Conservation (phyloP, 2,113 vertebrate species). For the Seriola aureovittata region DNA sequence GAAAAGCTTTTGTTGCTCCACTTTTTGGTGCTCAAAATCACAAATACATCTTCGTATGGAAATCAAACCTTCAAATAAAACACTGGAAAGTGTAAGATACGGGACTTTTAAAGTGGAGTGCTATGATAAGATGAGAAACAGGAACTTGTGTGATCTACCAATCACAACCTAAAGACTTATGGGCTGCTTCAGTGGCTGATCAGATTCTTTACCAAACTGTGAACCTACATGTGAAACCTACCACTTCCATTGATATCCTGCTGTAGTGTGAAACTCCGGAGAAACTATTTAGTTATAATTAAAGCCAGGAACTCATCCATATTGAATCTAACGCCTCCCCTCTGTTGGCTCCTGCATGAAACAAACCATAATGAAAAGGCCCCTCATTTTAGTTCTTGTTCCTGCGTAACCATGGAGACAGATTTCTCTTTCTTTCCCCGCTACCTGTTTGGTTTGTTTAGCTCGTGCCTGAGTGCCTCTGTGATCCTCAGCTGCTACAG, state of each 20-base stretch:
- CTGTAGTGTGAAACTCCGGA: neutral
- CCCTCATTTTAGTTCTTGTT: conserved; percentile 46
- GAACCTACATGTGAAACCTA: neutral
- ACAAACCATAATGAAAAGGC: conserved; percentile 29
- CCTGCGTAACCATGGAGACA: conserved; percentile 71
- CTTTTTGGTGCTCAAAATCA: too few species aligned
- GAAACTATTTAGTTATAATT: conserved; percentile 16
- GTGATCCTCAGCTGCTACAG: conserved; percentile 71
- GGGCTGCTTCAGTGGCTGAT: neutral
- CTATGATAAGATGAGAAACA: neutral
- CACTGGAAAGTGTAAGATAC: too few species aligned
- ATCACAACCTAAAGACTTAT: neutral
- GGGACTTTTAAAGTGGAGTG: too few species aligned
- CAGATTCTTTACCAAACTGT: neutral
- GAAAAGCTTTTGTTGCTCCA: too few species aligned
- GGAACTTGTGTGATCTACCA: neutral
- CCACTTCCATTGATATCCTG: neutral
- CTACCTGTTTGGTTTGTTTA: conserved; percentile 74
- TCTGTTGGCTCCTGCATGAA: conserved; percentile 37
- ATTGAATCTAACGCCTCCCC: conserved; percentile 23
- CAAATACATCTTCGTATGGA: too few species aligned
- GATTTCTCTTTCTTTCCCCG: conserved; percentile 23
- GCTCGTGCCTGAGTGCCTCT: conserved; percentile 62
- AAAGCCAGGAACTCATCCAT: conserved; percentile 4
- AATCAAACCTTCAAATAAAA: too few species aligned